Evolutionary conservation across 2,113 vertebrate species (phyloP).

Genomic region (Spilogale gracilis): DNA sequence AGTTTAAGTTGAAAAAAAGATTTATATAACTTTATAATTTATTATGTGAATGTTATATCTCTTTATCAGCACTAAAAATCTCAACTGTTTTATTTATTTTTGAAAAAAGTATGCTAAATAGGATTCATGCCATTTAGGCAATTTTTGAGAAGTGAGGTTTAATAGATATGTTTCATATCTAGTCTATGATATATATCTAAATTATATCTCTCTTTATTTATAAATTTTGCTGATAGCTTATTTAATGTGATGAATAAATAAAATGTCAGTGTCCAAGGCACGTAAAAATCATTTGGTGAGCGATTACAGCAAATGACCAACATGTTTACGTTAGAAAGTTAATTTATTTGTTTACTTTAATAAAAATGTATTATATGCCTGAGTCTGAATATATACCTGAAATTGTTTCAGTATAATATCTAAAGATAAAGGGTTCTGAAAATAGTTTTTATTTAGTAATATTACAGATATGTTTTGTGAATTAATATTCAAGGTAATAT

Average conservation of each 20-base stretch:
- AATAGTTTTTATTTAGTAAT: not conserved
- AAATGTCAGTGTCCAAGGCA: not conserved
- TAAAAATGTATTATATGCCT: not conserved
- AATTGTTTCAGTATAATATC: not conserved
- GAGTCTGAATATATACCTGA: not conserved
- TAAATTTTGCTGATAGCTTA: not conserved
- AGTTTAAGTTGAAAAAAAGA: not conserved
- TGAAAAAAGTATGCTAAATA: not conserved
- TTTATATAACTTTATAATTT: not conserved
- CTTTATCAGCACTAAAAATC: not conserved
- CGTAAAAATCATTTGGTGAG: not conserved
- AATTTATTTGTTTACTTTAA: not conserved
- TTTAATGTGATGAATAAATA: not conserved
- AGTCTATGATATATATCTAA: not conserved
- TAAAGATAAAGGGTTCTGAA: not conserved
- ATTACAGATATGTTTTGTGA: not conserved
- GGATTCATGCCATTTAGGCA: not conserved
- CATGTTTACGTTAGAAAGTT: not conserved
- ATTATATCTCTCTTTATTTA: not conserved
- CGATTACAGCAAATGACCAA: not conserved
- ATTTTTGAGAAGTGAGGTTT: not conserved
- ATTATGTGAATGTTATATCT: not conserved
- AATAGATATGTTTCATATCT: not conserved
- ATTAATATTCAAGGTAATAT: not conserved
- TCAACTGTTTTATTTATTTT: not conserved